Percentiles rank a stretch among this genome's conserved stretches.
These are phyloP conservation scores for Neoarius graeffei DNA, from an alignment of 2,113 vertebrate species.

Conservation along the genomic window DNA sequence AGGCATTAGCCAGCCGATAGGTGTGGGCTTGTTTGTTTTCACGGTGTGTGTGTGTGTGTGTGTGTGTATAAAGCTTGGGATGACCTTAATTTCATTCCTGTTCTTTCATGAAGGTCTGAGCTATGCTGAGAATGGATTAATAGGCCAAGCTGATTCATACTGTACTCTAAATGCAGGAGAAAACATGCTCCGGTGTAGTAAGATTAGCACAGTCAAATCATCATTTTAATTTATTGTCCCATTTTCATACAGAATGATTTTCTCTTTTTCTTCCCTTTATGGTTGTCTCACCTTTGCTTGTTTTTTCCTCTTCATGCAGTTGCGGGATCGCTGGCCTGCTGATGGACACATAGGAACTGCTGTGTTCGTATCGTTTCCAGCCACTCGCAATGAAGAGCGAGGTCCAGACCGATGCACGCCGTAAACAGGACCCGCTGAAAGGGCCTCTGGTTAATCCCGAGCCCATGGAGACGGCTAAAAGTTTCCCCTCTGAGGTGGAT, in stretches of 20 bases:
- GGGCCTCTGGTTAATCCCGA: constrained; percentile 90
- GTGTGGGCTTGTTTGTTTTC: constrained; percentile 34
- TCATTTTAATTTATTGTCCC: not conserved
- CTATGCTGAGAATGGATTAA: constrained; percentile 27
- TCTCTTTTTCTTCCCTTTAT: constrained; percentile 8
- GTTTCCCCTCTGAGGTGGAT: constrained; percentile 86
- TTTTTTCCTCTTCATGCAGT: constrained; percentile 33
- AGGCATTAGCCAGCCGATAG: constrained; percentile 21
- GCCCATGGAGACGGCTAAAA: constrained; percentile 85
- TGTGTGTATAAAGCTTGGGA: constrained; percentile 11
- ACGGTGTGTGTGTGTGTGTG: not conserved
- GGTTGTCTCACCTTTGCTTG: constrained; percentile 16
- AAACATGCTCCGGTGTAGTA: constrained; percentile 29
- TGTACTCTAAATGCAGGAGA: constrained; percentile 45
- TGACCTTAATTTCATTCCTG: constrained; percentile 33
- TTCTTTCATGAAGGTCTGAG: constrained; percentile 25
- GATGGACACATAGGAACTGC: constrained; percentile 74
- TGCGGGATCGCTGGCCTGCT: constrained; percentile 74
- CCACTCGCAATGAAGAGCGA: constrained; percentile 98
- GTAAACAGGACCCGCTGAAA: constrained; percentile 93
- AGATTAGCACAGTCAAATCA: not conserved
- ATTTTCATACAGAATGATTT: too few relatives aligned
- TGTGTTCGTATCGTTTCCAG: constrained; percentile 64
- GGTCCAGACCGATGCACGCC: constrained; percentile 87
- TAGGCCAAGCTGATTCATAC: constrained; percentile 38